Base-by-base conservation (phyloP, 2,888 invertebrate genomes). In the Buathra laborator region DNA sequence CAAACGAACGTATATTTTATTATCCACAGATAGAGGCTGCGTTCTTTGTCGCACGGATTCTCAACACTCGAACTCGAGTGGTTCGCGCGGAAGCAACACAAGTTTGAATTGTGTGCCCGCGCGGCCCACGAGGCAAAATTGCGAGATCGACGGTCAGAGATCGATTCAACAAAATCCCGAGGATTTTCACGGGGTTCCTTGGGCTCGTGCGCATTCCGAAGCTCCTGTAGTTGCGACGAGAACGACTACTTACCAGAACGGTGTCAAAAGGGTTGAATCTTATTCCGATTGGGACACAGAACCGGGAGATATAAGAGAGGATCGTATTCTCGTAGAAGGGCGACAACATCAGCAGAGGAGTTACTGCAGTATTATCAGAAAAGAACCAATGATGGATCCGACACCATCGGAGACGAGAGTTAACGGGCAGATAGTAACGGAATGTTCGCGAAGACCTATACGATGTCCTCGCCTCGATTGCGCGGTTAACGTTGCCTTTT, bases 381-480 rank as follows among this genome's bases (percentile, higher is more conserved):
- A 80, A 32, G 88, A 89, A 3, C 86, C 86, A 4, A 72, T 59
- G 46, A 29, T 84, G 1, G 86, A 88, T 10, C 62, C 81, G n/a
- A 87, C 82, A 5, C 64, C 62, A 0, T 89, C 89, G 1, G 91
- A 91, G n/a, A 88, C 86, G 48, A 89, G 89, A 82, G 74, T 90
- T 1, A 90, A 88, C 53, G 88, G 86, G n/a, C 89, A 91, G 78
- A 87, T 88, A 67, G 89, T 88, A 4, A 67, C 87, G 32, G 93
- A 93, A 75, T 92, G 91, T 59, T 93, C 93, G 19, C 89, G 93
- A 32, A 88, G 95, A 85, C 94, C 94, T 1, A 93, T 94, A 56
- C 92, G 93, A 62, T 96, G 95, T 87, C 96, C 95, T 0, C 94
- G 94, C 83, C 88, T 94, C 2, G 92, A 94, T 24, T 96, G 95